phyloP scores from a whole-genome alignment of 2,113 vertebrate species.

The Salvelinus fontinalis region DNA sequence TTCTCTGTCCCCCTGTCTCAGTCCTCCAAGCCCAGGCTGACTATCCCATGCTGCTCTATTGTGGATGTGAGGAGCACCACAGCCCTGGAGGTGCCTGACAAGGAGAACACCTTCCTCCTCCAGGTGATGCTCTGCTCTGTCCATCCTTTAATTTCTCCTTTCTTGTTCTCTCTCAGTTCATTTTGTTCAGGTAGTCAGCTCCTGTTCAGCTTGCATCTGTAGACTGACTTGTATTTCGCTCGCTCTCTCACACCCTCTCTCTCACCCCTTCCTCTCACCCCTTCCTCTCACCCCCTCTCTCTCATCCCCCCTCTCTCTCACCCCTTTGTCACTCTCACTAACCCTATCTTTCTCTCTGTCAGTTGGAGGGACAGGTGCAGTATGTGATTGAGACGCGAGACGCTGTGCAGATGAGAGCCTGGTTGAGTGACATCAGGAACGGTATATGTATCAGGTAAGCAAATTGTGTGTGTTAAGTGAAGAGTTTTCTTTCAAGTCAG shows the following conservation, averaged over 20 bases:
- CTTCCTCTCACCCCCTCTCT: no score
- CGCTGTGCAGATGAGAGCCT: slow-evolving; percentile 86
- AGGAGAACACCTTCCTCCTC: slow-evolving; percentile 90
- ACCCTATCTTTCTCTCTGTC: background rate
- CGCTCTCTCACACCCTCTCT: background rate
- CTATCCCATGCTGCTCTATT: slow-evolving; percentile 81
- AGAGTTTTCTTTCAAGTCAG: no score
- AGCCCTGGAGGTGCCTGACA: slow-evolving; percentile 88
- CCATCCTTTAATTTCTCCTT: background rate
- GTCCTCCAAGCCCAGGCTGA: slow-evolving; percentile 85
- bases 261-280: no score
- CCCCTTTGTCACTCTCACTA: background rate
- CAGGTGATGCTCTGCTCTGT: slow-evolving; percentile 70
- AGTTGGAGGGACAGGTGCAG: slow-evolving; percentile 82
- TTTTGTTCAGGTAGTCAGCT: background rate
- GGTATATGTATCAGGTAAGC: slow-evolving; percentile 84
- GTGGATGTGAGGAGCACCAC: slow-evolving; percentile 86
- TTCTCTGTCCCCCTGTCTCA: slow-evolving; percentile 34
- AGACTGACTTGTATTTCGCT: background rate
- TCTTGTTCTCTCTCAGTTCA: background rate
- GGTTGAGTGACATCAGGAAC: slow-evolving; percentile 89
- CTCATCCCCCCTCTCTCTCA: background rate
- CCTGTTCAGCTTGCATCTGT: background rate
- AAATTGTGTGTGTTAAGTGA: no score
- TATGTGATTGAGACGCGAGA: slow-evolving; percentile 89